Evolutionary conservation across 1,140 invertebrate genomes (phyloP).

Genomic region (Brachionus angularis): DNA sequence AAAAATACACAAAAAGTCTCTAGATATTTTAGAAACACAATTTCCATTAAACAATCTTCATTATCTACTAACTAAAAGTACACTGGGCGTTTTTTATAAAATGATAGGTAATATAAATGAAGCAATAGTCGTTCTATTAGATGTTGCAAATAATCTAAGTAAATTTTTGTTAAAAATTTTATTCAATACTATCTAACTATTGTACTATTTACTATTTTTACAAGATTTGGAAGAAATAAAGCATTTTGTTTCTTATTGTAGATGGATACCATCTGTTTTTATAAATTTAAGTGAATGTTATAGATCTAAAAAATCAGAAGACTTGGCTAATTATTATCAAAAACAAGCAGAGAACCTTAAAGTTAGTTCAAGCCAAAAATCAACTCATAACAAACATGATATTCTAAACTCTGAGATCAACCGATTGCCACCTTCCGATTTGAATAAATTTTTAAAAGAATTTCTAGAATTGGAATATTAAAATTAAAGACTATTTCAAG

Average conservation of each 20-base stretch:
- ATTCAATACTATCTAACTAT: neutral
- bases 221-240: constrained; percentile 26
- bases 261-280: constrained; percentile 38
- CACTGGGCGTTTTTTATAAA: constrained; percentile 40
- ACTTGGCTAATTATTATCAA: constrained; percentile 27
- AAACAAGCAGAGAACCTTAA: constrained; percentile 15
- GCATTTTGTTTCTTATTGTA: constrained; percentile 6
- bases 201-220: neutral
- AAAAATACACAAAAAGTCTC: constrained; percentile 32
- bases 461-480: no score
- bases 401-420: no score
- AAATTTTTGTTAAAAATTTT: neutral
- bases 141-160: constrained; percentile 28
- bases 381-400: no score
- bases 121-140: constrained; percentile 28
- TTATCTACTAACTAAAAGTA: constrained; percentile 29
- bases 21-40: constrained; percentile 7
- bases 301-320: constrained; percentile 2
- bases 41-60: constrained; percentile 12
- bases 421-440: no score
- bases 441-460: no score
- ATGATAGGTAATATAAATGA: constrained; percentile 38
- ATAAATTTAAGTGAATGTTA: constrained; percentile 40
- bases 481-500: no score
- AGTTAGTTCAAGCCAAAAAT: no score